Conservation (phyloP, 1,140 invertebrate genomes). For the Coenobita brevimanus region DNA sequence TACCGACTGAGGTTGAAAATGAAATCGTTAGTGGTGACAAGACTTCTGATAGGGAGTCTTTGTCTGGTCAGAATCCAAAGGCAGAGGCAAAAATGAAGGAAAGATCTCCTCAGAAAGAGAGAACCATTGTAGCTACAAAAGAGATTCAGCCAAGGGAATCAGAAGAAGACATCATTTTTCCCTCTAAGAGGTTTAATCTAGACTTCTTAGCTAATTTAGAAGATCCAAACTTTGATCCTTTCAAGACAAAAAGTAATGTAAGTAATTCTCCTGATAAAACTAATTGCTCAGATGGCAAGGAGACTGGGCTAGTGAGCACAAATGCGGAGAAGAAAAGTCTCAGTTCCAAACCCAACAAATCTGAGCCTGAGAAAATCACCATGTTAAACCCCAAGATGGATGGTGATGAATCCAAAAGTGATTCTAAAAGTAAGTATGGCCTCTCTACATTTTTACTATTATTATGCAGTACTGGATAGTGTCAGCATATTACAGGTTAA, state of each 20-base stretch:
- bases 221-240: constrained; percentile 26
- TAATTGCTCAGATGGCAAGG: background rate
- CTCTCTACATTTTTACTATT: too few species aligned
- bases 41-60: too few species aligned
- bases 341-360: too few species aligned
- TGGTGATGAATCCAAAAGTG: background rate
- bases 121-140: background rate
- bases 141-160: background rate
- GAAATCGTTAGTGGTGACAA: too few species aligned
- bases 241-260: constrained; percentile 10
- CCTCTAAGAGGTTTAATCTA: too few species aligned
- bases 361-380: too few species aligned
- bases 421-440: background rate
- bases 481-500: too few species aligned
- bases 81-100: background rate
- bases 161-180: background rate
- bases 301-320: background rate
- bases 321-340: background rate
- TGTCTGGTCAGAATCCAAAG: background rate
- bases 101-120: background rate
- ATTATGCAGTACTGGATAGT: too few species aligned
- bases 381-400: too few species aligned
- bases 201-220: constrained; percentile 2
- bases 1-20: too few species aligned
- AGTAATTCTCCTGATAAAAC: constrained; percentile 5